Evolutionary conservation across 2,888 invertebrate species (phyloP), one percentile per base, ranked within the genome.

Genomic region (Tenthredo distinguenda): DNA sequence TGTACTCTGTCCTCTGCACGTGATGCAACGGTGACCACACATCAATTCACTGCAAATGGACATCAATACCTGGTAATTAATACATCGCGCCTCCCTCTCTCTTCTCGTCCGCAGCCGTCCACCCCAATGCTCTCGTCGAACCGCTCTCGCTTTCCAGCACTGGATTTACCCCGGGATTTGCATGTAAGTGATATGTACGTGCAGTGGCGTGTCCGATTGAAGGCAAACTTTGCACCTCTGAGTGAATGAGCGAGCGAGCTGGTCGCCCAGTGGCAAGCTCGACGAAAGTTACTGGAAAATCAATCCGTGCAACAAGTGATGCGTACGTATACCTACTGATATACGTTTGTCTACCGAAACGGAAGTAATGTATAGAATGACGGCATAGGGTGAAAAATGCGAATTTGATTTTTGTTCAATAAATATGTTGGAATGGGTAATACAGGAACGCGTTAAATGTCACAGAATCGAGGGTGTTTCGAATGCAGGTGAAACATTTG

Each of bases 1-100:
- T 83, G 68, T 47, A 83, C 47, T 87, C 68, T 87, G 87, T 88
- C 87, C 93, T 92, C 92, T 92, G 92, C 89, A 91, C 91, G 92
- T 92, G 92, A 92, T 92, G 93, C 93, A 92, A 93, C 92, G 92
- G 91, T 92, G 93, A 93, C 93, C 93, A 93, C 93, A 93, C 93
- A 93, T 93, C 93, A 93, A 93, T 93, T 93, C 93, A 92, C 93
- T 93, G 92, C 92, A 93, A 93, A 93, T 93, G 93, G 93, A 93
- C 93, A 93, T 93, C 93, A 93, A 93, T 93, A 93, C 93, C 58
- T 90, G 93, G 93, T 93, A 93, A 93, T 93, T 93, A 93, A 93
- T 93, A 93, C 93, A 93, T 93, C 93, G 93, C 93, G 92, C 93
- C 92, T 93, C 91, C 90, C 89, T 89, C 62, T 86, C 86, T 84